Evolutionary conservation across 2,113 vertebrate species (phyloP).

Genomic region (Paradoxurus hermaphroditus): DNA sequence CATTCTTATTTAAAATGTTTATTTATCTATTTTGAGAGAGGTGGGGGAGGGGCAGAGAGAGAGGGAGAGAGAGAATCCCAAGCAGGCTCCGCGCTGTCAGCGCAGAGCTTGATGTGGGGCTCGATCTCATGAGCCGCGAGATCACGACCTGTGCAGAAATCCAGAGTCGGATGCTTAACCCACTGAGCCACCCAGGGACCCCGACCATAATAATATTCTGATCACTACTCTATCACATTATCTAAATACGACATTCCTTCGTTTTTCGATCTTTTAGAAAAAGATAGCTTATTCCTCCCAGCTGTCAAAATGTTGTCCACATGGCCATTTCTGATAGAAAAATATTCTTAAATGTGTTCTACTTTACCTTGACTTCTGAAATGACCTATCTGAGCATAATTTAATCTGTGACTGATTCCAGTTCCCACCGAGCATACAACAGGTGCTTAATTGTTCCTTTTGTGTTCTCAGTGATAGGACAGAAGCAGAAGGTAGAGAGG

Average conservation of each 20-base stretch:
- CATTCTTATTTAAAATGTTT: background rate
- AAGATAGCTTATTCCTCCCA: background rate
- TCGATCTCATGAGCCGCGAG: too few species aligned
- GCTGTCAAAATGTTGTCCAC: background rate
- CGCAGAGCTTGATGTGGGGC: too few species aligned
- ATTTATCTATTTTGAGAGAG: too few species aligned
- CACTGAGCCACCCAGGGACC: too few species aligned
- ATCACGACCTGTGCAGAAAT: too few species aligned
- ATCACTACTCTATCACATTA: background rate
- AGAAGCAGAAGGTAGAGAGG: background rate
- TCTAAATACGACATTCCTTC: background rate
- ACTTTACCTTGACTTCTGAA: slow-evolving; percentile 37
- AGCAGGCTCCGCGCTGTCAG: too few species aligned
- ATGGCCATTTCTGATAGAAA: background rate
- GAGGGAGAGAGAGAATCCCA: too few species aligned
- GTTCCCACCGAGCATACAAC: background rate
- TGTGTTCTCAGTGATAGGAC: background rate
- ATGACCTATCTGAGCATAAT: background rate
- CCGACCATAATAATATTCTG: background rate
- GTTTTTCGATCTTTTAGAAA: slow-evolving; percentile 1
- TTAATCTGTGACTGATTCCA: slow-evolving; percentile 9
- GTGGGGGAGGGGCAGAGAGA: too few species aligned
- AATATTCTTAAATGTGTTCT: background rate
- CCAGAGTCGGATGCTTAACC: too few species aligned
- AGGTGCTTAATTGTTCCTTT: background rate